Base-by-base conservation (phyloP, 2,113 vertebrate species). In the Poeciliopsis occidentalis region DNA sequence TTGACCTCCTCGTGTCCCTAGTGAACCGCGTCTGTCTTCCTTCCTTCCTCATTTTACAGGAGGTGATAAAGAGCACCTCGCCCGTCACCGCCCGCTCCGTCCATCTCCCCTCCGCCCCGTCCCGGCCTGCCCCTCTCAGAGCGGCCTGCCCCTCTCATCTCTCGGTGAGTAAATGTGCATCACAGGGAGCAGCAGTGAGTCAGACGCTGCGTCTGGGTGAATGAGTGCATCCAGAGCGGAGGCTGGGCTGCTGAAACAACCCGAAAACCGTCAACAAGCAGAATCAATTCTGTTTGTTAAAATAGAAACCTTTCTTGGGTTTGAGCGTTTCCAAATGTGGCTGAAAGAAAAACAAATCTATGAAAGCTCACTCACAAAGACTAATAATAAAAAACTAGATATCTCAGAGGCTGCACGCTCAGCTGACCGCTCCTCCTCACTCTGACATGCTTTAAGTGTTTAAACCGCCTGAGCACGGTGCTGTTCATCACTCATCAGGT, bases 21-120 rank as follows among this genome's bases (percentile, higher is more conserved):
- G 4, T 47, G 60, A 3, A 0, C 22, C 63, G 71, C 76, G 78
- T 80, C 73, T 60, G 75, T 76, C 76, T 77, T 47, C 17, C 84
- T 73, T 69, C 44, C 34, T 29, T 71, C 72, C 73, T 67, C 60
- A 31, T 80, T 73, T 73, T 61, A 19, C 77, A 81, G 84, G 64
- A 85, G 84, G 79, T 81, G 88, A 85, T 87, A 72, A 86, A 86
- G 30, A 77, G 79, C 74, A 83, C 79, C 90, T 80, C 80, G 57
- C 37, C 71, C 22, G 83, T 69, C 71, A 67, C 39, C 8, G 32
- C 75, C 47, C 1, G 3, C 47, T 67, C 63, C 24, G 29, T 88
- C 73, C 63, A 76, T 90, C 85, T 75, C 31, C 6, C 6, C 31
- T 7, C 31, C 31, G 31, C 7, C 32, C 31, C 31, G 0, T 27